phyloP scores from a whole-genome alignment of 2,888 invertebrate genomes.

The Lepidocyrtinus sp. region DNA sequence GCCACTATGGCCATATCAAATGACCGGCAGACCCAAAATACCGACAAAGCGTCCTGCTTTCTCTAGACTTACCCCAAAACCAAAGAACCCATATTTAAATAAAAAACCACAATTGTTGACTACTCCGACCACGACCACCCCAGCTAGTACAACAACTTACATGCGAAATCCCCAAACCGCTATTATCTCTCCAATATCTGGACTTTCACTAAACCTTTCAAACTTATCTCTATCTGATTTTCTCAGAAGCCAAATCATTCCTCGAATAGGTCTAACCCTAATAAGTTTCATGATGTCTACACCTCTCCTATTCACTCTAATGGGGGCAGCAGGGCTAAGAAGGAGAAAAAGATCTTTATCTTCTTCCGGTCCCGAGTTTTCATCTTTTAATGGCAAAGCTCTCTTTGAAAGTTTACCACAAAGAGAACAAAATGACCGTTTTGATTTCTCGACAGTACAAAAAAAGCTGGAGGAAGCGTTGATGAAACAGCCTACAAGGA shows the following conservation, averaged over 20 bases:
- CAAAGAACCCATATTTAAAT: conserved; percentile 60
- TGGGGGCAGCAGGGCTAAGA: conserved; percentile 62
- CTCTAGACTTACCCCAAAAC: conserved; percentile 52
- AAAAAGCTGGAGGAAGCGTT: conserved; percentile 52
- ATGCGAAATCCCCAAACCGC: conserved; percentile 62
- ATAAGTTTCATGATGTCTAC: conserved; percentile 69
- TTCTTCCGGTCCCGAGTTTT: conserved; percentile 21
- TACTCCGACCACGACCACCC: conserved; percentile 65
- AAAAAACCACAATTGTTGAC: conserved; percentile 61
- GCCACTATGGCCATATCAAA: conserved; percentile 58
- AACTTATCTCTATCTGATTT: conserved; percentile 69
- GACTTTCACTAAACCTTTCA: conserved; percentile 59
- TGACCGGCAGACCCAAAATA: conserved; percentile 50
- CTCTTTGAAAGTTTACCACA: conserved; percentile 27
- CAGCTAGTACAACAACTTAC: conserved; percentile 65
- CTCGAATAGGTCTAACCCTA: conserved; percentile 66
- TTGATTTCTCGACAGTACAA: conserved; percentile 58
- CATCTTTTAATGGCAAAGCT: conserved; percentile 33
- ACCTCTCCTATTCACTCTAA: conserved; percentile 64
- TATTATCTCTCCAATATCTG: conserved; percentile 55
- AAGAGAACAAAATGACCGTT: conserved; percentile 34
- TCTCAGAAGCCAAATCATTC: conserved; percentile 66
- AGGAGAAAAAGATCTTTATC: conserved; percentile 61
- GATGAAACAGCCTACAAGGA: conserved; percentile 37
- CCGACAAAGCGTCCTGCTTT: conserved; percentile 61